phyloP scores from a whole-genome alignment of 2,888 invertebrate species.

The Drosophila bunnanda region DNA sequence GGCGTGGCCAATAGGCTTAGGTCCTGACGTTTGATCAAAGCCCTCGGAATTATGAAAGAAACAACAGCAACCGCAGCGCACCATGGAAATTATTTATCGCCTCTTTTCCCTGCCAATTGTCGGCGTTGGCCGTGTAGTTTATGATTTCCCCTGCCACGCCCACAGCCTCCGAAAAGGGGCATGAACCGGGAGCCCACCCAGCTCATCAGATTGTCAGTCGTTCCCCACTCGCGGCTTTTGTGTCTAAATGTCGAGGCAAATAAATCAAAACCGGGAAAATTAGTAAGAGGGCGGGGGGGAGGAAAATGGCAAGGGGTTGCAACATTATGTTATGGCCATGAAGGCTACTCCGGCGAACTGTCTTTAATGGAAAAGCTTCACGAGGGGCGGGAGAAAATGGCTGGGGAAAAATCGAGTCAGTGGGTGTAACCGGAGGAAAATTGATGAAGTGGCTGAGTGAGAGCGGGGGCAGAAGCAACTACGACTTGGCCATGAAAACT shows the following conservation, averaged over 20 bases:
- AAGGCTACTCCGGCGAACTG: conserved; percentile 11
- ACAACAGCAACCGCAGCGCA: conserved; percentile 23
- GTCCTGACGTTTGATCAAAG: conserved; percentile 73
- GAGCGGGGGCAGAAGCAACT: conserved; percentile 11
- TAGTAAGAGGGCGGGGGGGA: conserved; percentile 38
- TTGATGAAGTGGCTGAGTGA: conserved; percentile 20
- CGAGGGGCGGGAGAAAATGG: neutral
- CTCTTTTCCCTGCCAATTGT: conserved; percentile 61
- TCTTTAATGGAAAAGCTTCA: conserved; percentile 33
- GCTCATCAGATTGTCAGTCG: conserved; percentile 57
- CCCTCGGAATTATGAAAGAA: conserved; percentile 67
- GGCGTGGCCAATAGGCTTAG: conserved; percentile 34
- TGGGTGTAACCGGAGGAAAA: conserved; percentile 5
- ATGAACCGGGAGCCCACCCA: conserved; percentile 54
- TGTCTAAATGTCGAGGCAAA: conserved; percentile 58
- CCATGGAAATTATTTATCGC: conserved; percentile 74
- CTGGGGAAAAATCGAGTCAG: neutral
- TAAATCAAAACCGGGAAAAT: conserved; percentile 66
- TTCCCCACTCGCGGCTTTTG: conserved; percentile 58
- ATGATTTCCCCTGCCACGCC: conserved; percentile 53
- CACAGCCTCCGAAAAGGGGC: conserved; percentile 21
- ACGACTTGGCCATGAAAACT: conserved; percentile 35
- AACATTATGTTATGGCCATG: conserved; percentile 12
- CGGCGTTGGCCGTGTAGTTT: conserved; percentile 67
- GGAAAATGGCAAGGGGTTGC: conserved; percentile 17